Conservation (phyloP, 2,113 vertebrate genomes). For the Hippocampus barbouri region DNA sequence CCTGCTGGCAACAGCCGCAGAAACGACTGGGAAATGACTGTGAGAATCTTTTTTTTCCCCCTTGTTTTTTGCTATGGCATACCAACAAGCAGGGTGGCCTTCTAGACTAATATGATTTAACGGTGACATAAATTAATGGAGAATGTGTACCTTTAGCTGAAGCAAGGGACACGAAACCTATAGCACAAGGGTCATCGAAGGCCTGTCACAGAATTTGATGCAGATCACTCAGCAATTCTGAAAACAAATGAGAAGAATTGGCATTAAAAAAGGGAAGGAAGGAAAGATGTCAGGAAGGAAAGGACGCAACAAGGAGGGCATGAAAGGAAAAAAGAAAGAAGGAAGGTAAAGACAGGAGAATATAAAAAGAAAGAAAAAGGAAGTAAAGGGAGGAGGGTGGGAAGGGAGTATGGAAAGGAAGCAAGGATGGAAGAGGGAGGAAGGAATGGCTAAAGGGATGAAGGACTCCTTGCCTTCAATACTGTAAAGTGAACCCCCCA, state of each 20-base stretch:
- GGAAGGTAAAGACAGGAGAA: too few species aligned
- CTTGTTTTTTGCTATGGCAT: conserved; percentile 9
- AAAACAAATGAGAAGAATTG: not conserved
- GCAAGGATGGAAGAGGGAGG: not conserved
- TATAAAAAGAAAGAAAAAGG: too few species aligned
- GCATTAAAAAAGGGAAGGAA: too few species aligned
- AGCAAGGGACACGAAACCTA: not conserved
- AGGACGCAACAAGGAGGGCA: not conserved
- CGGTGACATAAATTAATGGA: not conserved
- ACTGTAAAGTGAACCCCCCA: too few species aligned
- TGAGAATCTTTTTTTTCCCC: conserved; percentile 21
- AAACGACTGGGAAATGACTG: conserved; percentile 37
- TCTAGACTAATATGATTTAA: not conserved
- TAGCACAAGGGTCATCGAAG: not conserved
- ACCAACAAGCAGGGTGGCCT: conserved; percentile 8
- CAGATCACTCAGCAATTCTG: not conserved
- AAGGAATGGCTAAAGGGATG: too few species aligned
- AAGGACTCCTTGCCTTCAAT: too few species aligned
- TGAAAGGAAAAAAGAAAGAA: not conserved
- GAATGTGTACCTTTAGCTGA: not conserved
- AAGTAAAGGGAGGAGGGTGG: too few species aligned
- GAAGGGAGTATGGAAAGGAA: not conserved
- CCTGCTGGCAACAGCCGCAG: conserved; percentile 35
- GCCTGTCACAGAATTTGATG: not conserved
- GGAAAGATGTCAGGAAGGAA: too few species aligned